Percentiles rank a stretch among this genome's conserved stretches.
Evolutionary conservation across 1,140 invertebrate genomes (phyloP).

Genomic region (Polyergus mexicanus): DNA sequence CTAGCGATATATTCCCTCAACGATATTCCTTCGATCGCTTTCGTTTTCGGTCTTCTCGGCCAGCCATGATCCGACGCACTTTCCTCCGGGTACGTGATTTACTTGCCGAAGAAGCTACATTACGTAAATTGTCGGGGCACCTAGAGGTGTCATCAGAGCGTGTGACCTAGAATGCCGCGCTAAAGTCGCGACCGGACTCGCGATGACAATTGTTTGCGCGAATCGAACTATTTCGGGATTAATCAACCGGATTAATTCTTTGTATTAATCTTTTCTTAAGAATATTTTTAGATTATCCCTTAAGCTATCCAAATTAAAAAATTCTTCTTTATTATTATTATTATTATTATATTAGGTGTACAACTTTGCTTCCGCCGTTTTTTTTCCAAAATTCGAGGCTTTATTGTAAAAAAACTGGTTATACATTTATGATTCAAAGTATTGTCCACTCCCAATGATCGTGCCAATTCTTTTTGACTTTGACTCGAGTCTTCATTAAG

Average conservation of each 20-base stretch:
- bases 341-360: too few relatives aligned
- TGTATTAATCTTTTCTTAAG: too few relatives aligned
- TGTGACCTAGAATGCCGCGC: slow-evolving; percentile 37
- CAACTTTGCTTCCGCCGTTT: too few relatives aligned
- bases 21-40: not conserved
- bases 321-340: too few relatives aligned
- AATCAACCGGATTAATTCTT: not conserved
- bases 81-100: slow-evolving; percentile 38
- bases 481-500: too few relatives aligned
- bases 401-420: too few relatives aligned
- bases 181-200: slow-evolving; percentile 44
- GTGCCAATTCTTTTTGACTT: too few relatives aligned
- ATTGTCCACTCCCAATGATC: too few relatives aligned
- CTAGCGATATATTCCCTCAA: not conserved
- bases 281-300: too few relatives aligned
- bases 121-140: slow-evolving; percentile 39
- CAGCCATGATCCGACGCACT: slow-evolving; percentile 20
- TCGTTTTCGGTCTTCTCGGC: slow-evolving; percentile 21
- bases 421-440: too few relatives aligned
- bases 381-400: too few relatives aligned
- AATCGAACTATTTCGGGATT: slow-evolving; percentile 5
- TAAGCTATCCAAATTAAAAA: too few relatives aligned
- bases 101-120: slow-evolving; percentile 36
- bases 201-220: not conserved
- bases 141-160: slow-evolving; percentile 7